Evolutionary conservation across 2,797 vertebrate species (phyloP), one percentile per base, ranked within the genome.

Genomic region (Enteromius thamalakanensis): DNA sequence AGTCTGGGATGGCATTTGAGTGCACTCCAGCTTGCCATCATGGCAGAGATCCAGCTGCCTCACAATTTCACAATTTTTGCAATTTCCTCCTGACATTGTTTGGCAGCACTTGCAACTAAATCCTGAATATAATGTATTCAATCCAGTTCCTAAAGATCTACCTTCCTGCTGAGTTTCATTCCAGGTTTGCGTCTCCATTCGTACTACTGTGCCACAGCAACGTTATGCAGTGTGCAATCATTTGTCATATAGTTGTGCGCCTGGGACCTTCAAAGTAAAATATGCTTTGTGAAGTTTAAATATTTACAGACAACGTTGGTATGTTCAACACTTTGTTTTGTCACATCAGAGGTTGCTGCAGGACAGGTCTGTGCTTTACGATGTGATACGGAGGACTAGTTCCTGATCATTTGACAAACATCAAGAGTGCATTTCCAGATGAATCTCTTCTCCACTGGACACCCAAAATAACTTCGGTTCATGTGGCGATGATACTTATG

Each of bases 401-500:
- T 53, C 55, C 80, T 81, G 51, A 80, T 72, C 82, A 75, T 64
- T 83, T 80, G 70, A 68, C 76, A 82, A 82, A 86, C 69, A 84
- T 75, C 76, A 65, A 82, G 69, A 79, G 51, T 37, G 15, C 76
- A 53, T 81, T 70, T 76, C 67, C 68, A 81, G 83, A 84, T 69
- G 60, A 83, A 79, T 76, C 23, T 83, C 49, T 51, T 65, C 79
- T 85, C 82, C 3, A 71, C 85, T 78, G 86, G 85, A 84, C 71
- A 82, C 80, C 80, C 40, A 67, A 85, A 84, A 86, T 87, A 79
- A 26, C 68, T 85, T 42, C 12, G 71, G 86, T 84, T 83, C 74
- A 37, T 85, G 84, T 64, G 40, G 58, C 32, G 55, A 77, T 65
- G 76, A 86, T 82, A 62, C 89, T 84, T 68, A 71, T 42, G 64